Conservation (phyloP, 2,113 vertebrate species). For the Benitochromis conjunctus region DNA sequence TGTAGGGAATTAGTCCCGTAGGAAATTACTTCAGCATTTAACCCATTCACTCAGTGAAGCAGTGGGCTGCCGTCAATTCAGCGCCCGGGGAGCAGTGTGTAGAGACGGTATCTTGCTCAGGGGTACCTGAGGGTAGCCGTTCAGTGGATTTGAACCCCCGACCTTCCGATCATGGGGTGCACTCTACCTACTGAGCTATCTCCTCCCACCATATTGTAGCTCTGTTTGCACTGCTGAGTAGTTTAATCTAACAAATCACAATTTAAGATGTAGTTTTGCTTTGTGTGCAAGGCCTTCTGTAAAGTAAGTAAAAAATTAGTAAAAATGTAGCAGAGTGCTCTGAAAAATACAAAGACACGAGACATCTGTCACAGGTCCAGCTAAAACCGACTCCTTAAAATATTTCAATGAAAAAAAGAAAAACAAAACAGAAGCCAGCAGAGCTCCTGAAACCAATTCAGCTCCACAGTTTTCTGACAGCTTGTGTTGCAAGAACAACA, state of each 20-base stretch:
- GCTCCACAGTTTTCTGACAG: slow-evolving; percentile 50
- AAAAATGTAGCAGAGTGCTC: background rate
- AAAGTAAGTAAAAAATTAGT: background rate
- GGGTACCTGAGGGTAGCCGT: no score
- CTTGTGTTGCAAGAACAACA: slow-evolving; percentile 74
- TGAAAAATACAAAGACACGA: background rate
- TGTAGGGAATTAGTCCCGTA: no score
- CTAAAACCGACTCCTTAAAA: background rate
- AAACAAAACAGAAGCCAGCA: slow-evolving; percentile 6
- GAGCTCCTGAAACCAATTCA: slow-evolving; percentile 58
- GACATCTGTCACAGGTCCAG: background rate
- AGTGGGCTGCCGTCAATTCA: no score
- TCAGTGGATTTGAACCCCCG: no score
- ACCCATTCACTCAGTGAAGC: no score
- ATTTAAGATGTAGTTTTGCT: background rate
- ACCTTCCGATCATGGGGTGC: no score
- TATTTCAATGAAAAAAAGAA: background rate
- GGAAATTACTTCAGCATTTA: no score
- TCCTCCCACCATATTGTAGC: no score
- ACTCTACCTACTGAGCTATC: no score
- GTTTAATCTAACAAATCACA: background rate
- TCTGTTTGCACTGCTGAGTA: background rate
- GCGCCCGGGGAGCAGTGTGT: no score
- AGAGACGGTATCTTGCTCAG: no score
- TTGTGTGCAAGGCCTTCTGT: background rate